phyloP scores from a whole-genome alignment of 2,888 invertebrate genomes.

The Furcula furcula region DNA sequence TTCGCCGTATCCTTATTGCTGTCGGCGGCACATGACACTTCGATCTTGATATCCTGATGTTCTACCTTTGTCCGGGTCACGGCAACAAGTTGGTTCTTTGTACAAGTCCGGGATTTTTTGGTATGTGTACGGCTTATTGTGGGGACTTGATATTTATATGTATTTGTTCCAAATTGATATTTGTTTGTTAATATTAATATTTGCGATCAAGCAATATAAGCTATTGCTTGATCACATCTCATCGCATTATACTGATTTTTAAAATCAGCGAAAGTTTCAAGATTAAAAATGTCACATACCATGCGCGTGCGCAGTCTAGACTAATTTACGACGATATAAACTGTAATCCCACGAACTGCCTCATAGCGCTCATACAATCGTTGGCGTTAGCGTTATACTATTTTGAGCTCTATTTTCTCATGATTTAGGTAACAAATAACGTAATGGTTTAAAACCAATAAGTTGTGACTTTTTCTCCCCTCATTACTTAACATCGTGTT shows the following conservation, averaged over 20 bases:
- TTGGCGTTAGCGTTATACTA: no score
- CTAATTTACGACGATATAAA: constrained; percentile 30
- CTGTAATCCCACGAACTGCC: constrained; percentile 24
- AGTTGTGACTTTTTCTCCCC: constrained; percentile 11
- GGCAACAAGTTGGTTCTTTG: background rate
- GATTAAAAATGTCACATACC: constrained; percentile 3
- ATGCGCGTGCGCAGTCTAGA: constrained; percentile 11
- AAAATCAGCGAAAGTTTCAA: no score
- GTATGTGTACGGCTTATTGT: no score
- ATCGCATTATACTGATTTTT: no score
- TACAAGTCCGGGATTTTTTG: no score
- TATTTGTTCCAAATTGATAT: no score
- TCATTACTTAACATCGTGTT: constrained; percentile 10
- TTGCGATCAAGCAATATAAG: no score
- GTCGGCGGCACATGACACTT: constrained; percentile 11
- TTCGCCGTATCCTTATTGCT: constrained; percentile 8
- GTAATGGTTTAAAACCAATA: background rate
- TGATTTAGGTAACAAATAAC: background rate
- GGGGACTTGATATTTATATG: no score
- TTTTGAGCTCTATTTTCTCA: background rate
- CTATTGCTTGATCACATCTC: no score
- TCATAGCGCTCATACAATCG: no score
- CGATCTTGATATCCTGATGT: constrained; percentile 16
- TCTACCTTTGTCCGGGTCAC: constrained; percentile 1
- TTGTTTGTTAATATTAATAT: no score